A percentile compares a stretch with the other conserved stretches of the same genome.
These are phyloP conservation scores for Kryptopterus vitreolus DNA, from an alignment of 2,797 vertebrate genomes.

Conservation along the genomic window DNA sequence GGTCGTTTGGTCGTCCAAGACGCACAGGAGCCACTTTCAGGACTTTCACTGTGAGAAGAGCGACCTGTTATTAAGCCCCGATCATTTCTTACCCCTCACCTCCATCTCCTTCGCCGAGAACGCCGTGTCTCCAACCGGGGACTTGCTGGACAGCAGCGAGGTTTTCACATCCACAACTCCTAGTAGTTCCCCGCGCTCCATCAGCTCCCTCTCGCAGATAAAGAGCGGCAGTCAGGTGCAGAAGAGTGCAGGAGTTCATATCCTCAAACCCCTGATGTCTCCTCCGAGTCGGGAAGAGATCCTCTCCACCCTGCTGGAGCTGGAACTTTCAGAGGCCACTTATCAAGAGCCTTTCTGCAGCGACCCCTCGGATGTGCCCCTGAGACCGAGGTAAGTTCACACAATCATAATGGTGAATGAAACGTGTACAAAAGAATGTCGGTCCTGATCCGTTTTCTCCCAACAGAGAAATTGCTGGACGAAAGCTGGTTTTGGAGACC, in stretches of 20 bases:
- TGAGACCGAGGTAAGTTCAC: conserved; percentile 87
- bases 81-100: conserved; percentile 78
- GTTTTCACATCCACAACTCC: conserved; percentile 84
- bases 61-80: conserved; percentile 75
- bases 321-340: conserved; percentile 89
- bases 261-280: conserved; percentile 97
- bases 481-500: conserved; percentile 85
- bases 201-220: conserved; percentile 87
- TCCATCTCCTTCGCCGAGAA: conserved; percentile 84
- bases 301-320: conserved; percentile 85
- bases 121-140: conserved; percentile 80
- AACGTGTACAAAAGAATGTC: neutral
- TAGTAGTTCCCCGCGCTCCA: conserved; percentile 91
- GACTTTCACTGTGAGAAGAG: conserved; percentile 86
- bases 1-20: conserved; percentile 74
- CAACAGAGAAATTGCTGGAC: conserved; percentile 88
- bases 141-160: conserved; percentile 79
- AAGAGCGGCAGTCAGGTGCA: conserved; percentile 81
- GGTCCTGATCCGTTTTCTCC: neutral
- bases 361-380: conserved; percentile 90
- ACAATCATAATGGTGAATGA: neutral
- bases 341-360: conserved; percentile 98
- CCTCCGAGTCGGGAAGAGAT: conserved; percentile 96
- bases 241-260: conserved; percentile 79
- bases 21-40: conserved; percentile 84